These are phyloP conservation scores for Spea multiplicata DNA, from an alignment of 2,113 vertebrate genomes.

Conservation along the genomic window DNA sequence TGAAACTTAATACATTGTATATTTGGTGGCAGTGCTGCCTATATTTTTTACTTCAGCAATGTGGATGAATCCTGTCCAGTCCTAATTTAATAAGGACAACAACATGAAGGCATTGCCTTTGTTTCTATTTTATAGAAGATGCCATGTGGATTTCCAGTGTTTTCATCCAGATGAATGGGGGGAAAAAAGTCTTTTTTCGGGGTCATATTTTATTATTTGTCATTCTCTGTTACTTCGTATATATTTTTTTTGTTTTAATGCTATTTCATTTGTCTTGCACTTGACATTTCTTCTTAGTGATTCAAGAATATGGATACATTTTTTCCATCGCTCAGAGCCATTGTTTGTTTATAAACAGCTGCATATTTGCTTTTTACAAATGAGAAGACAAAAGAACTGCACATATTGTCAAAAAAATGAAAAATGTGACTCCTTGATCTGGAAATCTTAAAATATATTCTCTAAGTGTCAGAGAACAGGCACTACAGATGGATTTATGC, in stretches of 20 bases:
- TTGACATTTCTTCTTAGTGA: conserved; percentile 37
- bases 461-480: conserved; percentile 7
- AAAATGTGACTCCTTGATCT: not conserved
- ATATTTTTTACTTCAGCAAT: no score
- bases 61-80: no score
- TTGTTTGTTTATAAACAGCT: conserved; percentile 30
- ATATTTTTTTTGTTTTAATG: conserved; percentile 7
- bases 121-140: conserved; percentile 1
- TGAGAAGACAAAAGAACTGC: conserved; percentile 13
- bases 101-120: not conserved
- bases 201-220: conserved; percentile 2
- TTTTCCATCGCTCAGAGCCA: conserved; percentile 6
- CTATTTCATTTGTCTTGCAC: conserved; percentile 43
- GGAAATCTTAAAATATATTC: conserved; percentile 1
- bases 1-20: no score
- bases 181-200: not conserved
- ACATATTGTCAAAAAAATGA: conserved; percentile 16
- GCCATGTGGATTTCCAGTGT: not conserved
- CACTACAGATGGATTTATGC: not conserved
- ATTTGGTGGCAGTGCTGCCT: no score
- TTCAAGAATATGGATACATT: conserved; percentile 16
- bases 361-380: conserved; percentile 29
- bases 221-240: not conserved
- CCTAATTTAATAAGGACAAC: no score
- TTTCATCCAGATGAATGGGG: conserved; percentile 1